phyloP scores from a whole-genome alignment of 2,797 vertebrate genomes.

The Gambusia yucatana region DNA sequence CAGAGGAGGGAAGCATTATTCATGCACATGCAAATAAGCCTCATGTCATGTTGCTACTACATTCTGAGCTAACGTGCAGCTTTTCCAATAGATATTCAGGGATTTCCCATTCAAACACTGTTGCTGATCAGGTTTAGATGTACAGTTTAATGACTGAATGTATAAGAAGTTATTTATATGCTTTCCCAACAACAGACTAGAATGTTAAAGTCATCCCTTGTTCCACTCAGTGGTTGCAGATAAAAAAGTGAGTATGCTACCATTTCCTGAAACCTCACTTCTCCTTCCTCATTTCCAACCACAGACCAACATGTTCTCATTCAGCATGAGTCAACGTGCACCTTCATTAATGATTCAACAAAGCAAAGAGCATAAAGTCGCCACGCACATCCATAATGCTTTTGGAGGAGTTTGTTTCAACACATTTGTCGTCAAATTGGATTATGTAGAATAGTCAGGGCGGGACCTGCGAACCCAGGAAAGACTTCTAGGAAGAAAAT shows the following conservation, averaged over 20 bases:
- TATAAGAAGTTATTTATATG: conserved; percentile 1
- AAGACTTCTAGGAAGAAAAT: neutral
- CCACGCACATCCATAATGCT: neutral
- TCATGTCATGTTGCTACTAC: conserved; percentile 26
- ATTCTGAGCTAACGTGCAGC: conserved; percentile 19
- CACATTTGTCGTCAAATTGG: neutral
- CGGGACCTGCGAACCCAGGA: neutral
- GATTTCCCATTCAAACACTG: conserved; percentile 24
- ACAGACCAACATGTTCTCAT: neutral
- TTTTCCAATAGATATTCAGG: conserved; percentile 19
- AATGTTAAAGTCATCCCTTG: conserved; percentile 10
- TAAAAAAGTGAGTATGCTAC: conserved; percentile 14
- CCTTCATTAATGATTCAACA: neutral
- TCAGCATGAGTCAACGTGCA: conserved; percentile 1
- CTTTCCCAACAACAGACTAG: neutral
- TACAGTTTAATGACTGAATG: neutral
- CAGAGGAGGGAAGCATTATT: conserved; percentile 29
- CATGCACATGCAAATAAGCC: conserved; percentile 48
- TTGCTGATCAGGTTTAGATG: neutral
- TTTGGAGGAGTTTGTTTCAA: neutral
- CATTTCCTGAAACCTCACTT: conserved; percentile 43
- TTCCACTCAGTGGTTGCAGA: neutral
- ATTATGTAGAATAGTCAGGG: neutral
- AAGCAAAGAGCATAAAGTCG: neutral
- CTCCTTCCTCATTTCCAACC: conserved; percentile 33